Base-by-base conservation (phyloP, 2,797 vertebrate genomes). In the Euthynnus affinis region DNA sequence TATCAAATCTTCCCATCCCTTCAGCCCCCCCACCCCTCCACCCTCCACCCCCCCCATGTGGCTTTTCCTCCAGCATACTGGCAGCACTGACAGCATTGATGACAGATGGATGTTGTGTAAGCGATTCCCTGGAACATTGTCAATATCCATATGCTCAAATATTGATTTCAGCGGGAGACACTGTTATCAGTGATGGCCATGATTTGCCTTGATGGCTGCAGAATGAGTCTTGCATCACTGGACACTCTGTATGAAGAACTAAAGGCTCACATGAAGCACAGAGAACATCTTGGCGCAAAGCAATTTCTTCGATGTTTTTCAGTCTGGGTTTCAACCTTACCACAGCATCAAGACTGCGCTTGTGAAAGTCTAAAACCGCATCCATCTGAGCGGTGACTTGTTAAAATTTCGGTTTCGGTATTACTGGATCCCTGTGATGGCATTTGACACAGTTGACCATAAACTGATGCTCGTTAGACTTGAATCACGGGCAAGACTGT, bases 1-100 rank as follows among this genome's bases (percentile, higher is more conserved):
- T 34, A 52, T 76, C 74, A 73, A 83, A 77, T 78, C 74, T 71
- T 37, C 34, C 55, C 66, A 55, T 4, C 51, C 15, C 37, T 1
- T 29, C 42, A 63, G 18, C 52, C 32, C 23, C 15, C 40, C 49
- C n/a, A n/a, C n/a, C n/a, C n/a, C n/a, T n/a, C n/a, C n/a, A n/a
- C n/a, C n/a, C n/a, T n/a, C n/a, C n/a, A n/a, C n/a, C 29, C 14
- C 14, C 44, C 71, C 40, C 34, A 22, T 60, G 18, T n/a, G 32
- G 51, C 59, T 22, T 34, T 32, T 37, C 49, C n/a, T 55, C 40
- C 66, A 53, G n/a, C 58, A 22, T 15, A 44, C 27, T 60, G 62
- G 40, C 13, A 9, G 32, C 9, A 32, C 63, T 32, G 61, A 58
- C 84, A 49, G 68, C 52, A 55, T 9, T 57, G 49, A 74, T 49